These are phyloP conservation scores for Ceriagrion tenellum DNA, from an alignment of 2,888 invertebrate species.

Conservation along the genomic window DNA sequence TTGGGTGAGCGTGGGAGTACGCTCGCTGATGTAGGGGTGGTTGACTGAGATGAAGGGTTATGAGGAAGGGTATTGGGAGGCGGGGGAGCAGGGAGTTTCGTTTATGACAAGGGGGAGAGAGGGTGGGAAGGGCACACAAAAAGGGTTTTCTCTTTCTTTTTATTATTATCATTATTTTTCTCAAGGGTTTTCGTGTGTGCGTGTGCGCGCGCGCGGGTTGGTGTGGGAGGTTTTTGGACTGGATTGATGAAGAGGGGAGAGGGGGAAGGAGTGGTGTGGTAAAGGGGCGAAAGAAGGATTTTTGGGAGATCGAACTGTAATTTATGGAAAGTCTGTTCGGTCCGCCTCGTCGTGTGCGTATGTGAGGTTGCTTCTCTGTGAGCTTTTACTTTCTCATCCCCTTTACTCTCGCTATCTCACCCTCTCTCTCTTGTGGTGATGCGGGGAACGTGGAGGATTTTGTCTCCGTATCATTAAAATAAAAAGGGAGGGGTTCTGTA, in stretches of 20 bases:
- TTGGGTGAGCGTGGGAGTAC: neutral
- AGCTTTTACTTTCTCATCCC: neutral
- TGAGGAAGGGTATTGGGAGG: neutral
- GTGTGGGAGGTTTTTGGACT: too few relatives aligned
- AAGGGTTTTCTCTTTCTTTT: too few relatives aligned
- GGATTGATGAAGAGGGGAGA: too few relatives aligned
- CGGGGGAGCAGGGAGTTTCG: neutral
- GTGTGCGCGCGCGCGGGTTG: too few relatives aligned
- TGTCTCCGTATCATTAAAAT: slow-evolving; percentile 49
- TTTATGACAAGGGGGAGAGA: neutral
- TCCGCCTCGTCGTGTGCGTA: neutral
- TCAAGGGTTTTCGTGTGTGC: neutral
- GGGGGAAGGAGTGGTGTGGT: neutral
- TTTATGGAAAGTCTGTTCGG: slow-evolving; percentile 63
- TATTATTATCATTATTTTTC: too few relatives aligned
- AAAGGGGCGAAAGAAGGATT: slow-evolving; percentile 41
- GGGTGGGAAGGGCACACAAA: neutral
- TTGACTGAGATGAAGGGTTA: slow-evolving; percentile 59
- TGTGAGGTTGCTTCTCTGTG: neutral
- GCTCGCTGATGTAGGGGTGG: neutral
- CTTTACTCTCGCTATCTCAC: too few relatives aligned
- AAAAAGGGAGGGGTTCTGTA: slow-evolving; percentile 4
- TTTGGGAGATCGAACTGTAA: slow-evolving; percentile 66
- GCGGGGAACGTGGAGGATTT: slow-evolving; percentile 39
- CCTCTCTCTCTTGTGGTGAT: neutral